These are phyloP conservation scores for Phocides pigmalion DNA, from an alignment of 1,140 invertebrate species.

Conservation along the genomic window DNA sequence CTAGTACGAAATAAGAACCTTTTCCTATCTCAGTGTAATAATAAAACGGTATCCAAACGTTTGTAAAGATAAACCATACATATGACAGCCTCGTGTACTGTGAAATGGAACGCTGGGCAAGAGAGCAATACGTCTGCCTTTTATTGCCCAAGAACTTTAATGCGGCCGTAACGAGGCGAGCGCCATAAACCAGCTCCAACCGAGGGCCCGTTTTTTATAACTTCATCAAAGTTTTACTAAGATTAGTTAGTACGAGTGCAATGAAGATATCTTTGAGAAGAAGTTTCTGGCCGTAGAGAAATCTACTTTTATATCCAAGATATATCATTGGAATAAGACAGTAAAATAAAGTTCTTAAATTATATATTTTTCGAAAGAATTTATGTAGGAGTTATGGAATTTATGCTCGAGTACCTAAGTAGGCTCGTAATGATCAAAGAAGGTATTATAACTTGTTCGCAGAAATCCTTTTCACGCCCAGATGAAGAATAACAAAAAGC, in stretches of 20 bases:
- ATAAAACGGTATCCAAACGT: neutral
- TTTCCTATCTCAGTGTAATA: neutral
- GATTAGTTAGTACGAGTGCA: slow-evolving; percentile 20
- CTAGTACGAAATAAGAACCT: no score
- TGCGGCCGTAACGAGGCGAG: slow-evolving; percentile 15
- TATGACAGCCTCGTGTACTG: neutral
- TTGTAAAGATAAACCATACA: neutral
- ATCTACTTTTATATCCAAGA: slow-evolving; percentile 12
- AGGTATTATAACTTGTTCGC: neutral
- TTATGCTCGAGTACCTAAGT: neutral
- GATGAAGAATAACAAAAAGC: slow-evolving; percentile 15
- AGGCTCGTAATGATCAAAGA: neutral
- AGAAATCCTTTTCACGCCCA: slow-evolving; percentile 12
- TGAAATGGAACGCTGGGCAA: neutral
- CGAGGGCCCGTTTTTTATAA: slow-evolving; percentile 22
- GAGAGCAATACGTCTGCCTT: slow-evolving; percentile 14
- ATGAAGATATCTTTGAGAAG: slow-evolving; percentile 13
- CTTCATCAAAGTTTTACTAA: slow-evolving; percentile 27
- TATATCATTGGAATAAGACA: neutral
- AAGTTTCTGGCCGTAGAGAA: slow-evolving; percentile 5
- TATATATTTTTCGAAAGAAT: no score
- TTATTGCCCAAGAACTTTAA: slow-evolving; percentile 22
- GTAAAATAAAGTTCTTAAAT: neutral
- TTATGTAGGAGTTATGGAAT: neutral
- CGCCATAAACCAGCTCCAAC: slow-evolving; percentile 19